Conservation (phyloP, 53 echinoderm and acorn worm genomes). For the Paelopatides confundens region DNA sequence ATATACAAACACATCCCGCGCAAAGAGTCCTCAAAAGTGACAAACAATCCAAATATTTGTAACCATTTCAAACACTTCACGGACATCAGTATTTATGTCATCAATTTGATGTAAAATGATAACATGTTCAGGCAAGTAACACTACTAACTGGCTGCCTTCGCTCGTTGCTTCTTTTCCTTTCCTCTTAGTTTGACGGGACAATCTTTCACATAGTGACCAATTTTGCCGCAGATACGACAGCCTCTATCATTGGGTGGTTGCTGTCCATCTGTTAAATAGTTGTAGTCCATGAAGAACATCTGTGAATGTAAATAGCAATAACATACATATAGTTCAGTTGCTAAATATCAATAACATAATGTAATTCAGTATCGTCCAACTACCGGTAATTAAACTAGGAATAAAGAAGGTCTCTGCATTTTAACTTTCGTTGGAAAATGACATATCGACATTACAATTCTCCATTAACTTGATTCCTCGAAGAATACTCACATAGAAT, state of each 20-base stretch:
- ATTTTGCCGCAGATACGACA: constrained; percentile 91
- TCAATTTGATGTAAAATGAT: too few species aligned
- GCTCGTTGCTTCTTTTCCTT: constrained; percentile 38
- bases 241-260: constrained; percentile 87
- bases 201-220: constrained; percentile 93
- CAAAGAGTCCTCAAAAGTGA: too few species aligned
- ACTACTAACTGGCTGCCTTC: constrained; percentile 24
- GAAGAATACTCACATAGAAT: constrained; percentile 17
- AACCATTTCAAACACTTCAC: too few species aligned
- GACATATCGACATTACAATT: too few species aligned
- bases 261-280: constrained; percentile 72
- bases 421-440: too few species aligned
- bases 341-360: background rate
- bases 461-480: background rate
- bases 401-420: too few species aligned
- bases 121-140: too few species aligned
- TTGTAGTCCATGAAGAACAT: constrained; percentile 74
- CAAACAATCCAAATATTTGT: too few species aligned
- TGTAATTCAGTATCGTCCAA: background rate
- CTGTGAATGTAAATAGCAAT: constrained; percentile 12
- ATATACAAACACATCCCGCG: too few species aligned
- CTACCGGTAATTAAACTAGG: too few species aligned
- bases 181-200: constrained; percentile 65
- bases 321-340: background rate
- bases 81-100: too few species aligned